Conservation (phyloP, 2,113 vertebrate genomes). For the Mesembrinibis cayennensis region DNA sequence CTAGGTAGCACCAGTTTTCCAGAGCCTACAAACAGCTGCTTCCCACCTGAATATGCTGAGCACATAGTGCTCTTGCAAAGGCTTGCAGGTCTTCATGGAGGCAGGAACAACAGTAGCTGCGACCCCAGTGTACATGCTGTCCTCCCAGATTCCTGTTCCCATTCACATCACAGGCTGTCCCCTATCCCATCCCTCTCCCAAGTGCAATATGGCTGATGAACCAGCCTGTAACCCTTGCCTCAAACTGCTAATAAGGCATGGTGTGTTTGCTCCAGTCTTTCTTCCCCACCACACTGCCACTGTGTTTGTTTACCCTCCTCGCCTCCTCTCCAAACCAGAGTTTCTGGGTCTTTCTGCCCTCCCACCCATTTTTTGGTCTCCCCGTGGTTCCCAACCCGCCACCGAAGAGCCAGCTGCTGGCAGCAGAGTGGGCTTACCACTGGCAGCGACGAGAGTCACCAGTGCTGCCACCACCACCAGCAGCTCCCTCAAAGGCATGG, state of each 20-base stretch:
- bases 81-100: neutral
- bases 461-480: neutral
- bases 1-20: neutral
- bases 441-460: accelerated
- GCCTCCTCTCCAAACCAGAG: neutral
- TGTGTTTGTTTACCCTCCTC: neutral
- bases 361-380: neutral
- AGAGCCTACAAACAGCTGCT: neutral
- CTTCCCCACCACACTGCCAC: neutral
- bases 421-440: neutral
- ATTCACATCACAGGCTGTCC: neutral
- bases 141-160: neutral
- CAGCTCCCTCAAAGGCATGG: neutral
- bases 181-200: neutral
- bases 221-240: neutral
- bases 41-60: neutral
- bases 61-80: neutral
- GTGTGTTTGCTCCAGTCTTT: neutral
- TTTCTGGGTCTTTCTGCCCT: neutral
- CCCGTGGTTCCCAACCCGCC: neutral
- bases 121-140: neutral
- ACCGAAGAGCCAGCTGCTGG: accelerated
- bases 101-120: neutral
- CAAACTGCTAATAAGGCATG: accelerated
- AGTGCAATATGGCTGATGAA: neutral